These are phyloP conservation scores for Sinocyclocheilus anshuiensis DNA, from an alignment of 2,113 vertebrate genomes.

Conservation along the genomic window DNA sequence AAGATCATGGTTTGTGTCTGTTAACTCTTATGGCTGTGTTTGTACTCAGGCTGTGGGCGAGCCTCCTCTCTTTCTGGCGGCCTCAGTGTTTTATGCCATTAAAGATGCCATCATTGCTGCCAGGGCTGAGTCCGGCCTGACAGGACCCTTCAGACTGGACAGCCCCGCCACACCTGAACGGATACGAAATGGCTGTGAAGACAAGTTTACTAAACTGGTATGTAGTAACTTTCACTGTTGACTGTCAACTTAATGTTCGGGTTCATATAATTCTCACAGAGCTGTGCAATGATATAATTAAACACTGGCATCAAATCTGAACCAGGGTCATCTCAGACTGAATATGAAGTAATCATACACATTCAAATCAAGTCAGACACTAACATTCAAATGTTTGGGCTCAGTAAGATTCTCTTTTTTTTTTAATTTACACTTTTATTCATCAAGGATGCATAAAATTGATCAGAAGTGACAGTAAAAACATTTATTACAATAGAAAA, in stretches of 20 bases:
- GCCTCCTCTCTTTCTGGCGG: slow-evolving; percentile 91
- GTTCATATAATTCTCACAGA: not conserved
- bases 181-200: slow-evolving; percentile 89
- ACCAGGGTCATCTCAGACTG: not conserved
- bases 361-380: not conserved
- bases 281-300: not conserved
- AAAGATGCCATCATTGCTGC: slow-evolving; percentile 87
- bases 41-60: slow-evolving; percentile 87
- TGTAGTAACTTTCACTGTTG: not conserved
- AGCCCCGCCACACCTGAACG: slow-evolving; percentile 92
- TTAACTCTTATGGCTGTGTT: not conserved
- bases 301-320: not conserved
- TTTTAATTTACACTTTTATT: no score
- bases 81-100: slow-evolving; percentile 92
- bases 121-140: slow-evolving; percentile 71
- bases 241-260: not conserved
- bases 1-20: not conserved
- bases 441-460: not conserved
- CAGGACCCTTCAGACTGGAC: slow-evolving; percentile 81
- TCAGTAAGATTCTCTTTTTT: no score
- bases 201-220: slow-evolving; percentile 90
- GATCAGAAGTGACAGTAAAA: not conserved
- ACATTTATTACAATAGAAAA: no score
- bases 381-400: no score
- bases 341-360: not conserved